Conservation (phyloP, 1,140 invertebrate species). For the Euglossa dilemma region DNA sequence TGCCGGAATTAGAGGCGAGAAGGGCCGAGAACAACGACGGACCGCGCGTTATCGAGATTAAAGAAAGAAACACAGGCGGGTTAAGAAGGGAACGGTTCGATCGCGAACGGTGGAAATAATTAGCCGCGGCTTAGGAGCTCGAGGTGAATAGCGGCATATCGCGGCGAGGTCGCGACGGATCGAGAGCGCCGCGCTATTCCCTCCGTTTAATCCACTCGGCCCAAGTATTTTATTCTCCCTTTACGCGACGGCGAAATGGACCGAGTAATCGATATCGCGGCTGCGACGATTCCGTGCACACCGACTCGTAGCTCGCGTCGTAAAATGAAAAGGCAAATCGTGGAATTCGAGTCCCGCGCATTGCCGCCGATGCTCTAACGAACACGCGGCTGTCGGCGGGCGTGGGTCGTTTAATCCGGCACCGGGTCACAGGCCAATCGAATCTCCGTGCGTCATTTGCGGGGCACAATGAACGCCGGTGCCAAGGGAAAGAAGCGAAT, state of each 20-base stretch:
- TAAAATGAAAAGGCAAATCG: conserved; percentile 1
- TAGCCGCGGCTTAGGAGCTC: neutral
- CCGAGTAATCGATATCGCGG: neutral
- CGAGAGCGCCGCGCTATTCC: neutral
- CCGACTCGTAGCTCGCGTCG: neutral
- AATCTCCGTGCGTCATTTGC: conserved; percentile 10
- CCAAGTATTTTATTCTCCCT: conserved; percentile 5
- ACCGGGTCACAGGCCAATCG: neutral
- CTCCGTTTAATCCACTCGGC: neutral
- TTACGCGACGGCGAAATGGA: neutral
- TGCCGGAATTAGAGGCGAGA: conserved; percentile 34
- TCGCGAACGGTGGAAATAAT: conserved; percentile 22
- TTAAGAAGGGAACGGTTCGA: neutral
- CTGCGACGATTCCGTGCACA: conserved; percentile 5
- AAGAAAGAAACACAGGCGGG: neutral
- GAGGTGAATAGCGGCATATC: neutral
- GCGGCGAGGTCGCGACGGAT: neutral
- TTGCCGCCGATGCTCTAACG: neutral
- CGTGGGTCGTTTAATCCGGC: neutral
- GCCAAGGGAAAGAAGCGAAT: neutral
- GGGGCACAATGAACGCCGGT: neutral
- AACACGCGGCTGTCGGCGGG: neutral
- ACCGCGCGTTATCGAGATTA: conserved; percentile 17
- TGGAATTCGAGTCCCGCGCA: neutral
- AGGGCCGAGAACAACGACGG: conserved; percentile 44